Percentiles rank a stretch among this genome's conserved stretches.
phyloP scores from a whole-genome alignment of 2,113 vertebrate species.

The Nerophis ophidion region DNA sequence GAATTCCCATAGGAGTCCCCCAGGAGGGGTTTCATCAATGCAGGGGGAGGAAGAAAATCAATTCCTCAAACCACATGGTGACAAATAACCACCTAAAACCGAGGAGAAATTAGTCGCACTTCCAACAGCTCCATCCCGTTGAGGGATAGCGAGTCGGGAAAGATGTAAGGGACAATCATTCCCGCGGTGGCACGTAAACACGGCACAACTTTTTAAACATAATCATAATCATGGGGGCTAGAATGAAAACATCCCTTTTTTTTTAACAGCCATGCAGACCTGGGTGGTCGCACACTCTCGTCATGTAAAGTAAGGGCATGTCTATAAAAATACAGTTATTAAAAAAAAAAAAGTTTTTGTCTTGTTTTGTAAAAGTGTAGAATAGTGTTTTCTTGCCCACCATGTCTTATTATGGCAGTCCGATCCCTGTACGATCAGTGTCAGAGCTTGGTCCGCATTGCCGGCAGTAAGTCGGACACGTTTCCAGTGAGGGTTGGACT shows the following conservation, averaged over 20 bases:
- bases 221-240: slow-evolving; percentile 35
- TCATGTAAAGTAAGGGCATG: not conserved
- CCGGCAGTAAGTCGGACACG: no score
- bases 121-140: slow-evolving; percentile 9
- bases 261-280: slow-evolving; percentile 11
- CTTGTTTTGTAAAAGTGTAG: no score
- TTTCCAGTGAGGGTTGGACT: no score
- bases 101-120: slow-evolving; percentile 35
- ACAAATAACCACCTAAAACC: slow-evolving; percentile 54
- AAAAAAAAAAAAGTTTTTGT: no score
- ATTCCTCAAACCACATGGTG: slow-evolving; percentile 54
- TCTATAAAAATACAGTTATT: no score
- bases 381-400: no score
- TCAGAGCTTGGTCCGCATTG: no score
- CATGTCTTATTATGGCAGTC: no score
- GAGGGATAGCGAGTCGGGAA: slow-evolving; percentile 10
- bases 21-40: slow-evolving; percentile 61
- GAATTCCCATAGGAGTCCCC: slow-evolving; percentile 56
- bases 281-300: slow-evolving; percentile 11
- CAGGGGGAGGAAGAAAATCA: slow-evolving; percentile 50
- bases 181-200: slow-evolving; percentile 35
- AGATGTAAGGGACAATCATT: slow-evolving; percentile 6
- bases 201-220: slow-evolving; percentile 35
- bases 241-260: slow-evolving; percentile 33
- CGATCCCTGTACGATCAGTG: no score